Evolutionary conservation across 2,888 invertebrate genomes (phyloP).

Genomic region (Amphipyra tragopoginis): DNA sequence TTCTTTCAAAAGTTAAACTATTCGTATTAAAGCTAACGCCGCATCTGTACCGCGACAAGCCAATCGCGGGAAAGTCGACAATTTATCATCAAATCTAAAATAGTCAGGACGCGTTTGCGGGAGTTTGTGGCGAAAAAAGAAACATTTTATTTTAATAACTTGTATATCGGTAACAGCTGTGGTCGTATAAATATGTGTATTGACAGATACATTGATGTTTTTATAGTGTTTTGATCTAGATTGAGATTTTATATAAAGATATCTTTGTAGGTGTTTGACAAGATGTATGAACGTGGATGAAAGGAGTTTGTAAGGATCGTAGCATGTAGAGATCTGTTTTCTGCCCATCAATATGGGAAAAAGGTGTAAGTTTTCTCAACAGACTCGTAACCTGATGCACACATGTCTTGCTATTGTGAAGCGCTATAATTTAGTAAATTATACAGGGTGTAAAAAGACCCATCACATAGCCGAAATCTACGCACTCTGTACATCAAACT

Average conservation of each 20-base stretch:
- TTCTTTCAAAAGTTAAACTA: neutral
- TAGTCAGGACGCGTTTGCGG: constrained; percentile 81
- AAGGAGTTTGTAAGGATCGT: too few species aligned
- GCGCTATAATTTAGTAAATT: too few species aligned
- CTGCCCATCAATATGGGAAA: too few species aligned
- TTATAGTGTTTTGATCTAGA: constrained; percentile 5
- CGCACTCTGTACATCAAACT: too few species aligned
- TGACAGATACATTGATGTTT: constrained; percentile 44
- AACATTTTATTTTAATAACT: constrained; percentile 76
- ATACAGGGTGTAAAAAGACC: too few species aligned
- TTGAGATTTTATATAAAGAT: constrained; percentile 8
- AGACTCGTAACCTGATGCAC: too few species aligned
- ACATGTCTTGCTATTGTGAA: too few species aligned
- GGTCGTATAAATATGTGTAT: constrained; percentile 36
- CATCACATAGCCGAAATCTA: too few species aligned
- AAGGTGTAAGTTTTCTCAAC: too few species aligned
- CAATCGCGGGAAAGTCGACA: constrained; percentile 70
- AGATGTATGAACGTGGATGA: too few species aligned
- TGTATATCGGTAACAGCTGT: constrained; percentile 51
- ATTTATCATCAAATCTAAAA: constrained; percentile 85
- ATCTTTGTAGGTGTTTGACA: neutral
- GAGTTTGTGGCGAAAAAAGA: constrained; percentile 82
- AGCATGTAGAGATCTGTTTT: too few species aligned
- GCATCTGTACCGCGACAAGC: constrained; percentile 43
- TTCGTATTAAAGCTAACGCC: constrained; percentile 33